These are phyloP conservation scores for Peribatodes rhomboidaria DNA, from an alignment of 2,888 invertebrate genomes.

Conservation along the genomic window DNA sequence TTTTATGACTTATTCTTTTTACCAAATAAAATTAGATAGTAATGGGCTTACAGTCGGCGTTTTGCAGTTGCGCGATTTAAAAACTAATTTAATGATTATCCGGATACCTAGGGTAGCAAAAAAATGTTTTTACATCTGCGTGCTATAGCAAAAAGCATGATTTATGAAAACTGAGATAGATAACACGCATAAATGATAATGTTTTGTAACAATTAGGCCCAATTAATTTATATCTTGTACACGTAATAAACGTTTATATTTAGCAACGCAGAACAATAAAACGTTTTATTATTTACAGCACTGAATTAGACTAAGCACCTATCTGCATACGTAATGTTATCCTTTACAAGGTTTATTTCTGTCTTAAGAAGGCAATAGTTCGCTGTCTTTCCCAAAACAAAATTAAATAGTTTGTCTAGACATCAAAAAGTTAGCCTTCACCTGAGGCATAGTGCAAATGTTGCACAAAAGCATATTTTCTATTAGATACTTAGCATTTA, in stretches of 20 bases:
- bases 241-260: conserved; percentile 53
- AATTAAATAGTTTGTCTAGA: conserved; percentile 2
- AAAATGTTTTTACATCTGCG: not conserved
- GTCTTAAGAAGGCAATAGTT: not conserved
- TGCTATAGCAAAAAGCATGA: conserved; percentile 20
- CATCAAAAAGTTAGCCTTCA: not conserved
- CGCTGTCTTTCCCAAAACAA: not conserved
- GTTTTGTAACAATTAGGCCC: conserved; percentile 54
- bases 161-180: conserved; percentile 27
- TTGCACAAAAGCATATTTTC: not conserved
- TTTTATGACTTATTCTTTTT: not conserved
- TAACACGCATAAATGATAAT: conserved; percentile 46
- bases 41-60: not conserved
- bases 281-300: conserved; percentile 45
- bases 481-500: too few species aligned
- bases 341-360: not conserved
- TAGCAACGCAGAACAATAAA: conserved; percentile 45
- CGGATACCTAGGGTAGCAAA: not conserved
- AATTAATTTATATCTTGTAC: conserved; percentile 52
- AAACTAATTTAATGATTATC: not conserved
- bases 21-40: too few species aligned
- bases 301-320: conserved; percentile 45
- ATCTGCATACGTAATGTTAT: conserved; percentile 23
- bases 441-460: not conserved
- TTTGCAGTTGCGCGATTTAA: not conserved